Conservation (phyloP, 2,888 invertebrate species). For the Hirtodrosophila confusa region DNA sequence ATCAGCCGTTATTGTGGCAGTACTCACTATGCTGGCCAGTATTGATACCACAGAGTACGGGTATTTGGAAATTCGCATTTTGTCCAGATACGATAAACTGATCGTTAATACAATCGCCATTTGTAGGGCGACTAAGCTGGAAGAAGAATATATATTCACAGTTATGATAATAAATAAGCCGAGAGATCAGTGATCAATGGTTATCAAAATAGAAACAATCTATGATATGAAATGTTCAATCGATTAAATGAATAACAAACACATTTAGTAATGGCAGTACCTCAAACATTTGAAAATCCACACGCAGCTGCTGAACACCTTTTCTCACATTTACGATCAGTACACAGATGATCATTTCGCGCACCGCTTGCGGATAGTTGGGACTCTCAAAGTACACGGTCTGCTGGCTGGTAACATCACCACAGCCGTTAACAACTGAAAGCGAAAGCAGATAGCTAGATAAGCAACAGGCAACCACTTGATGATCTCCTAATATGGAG, state of each 20-base stretch:
- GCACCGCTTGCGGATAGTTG: slow-evolving; percentile 87
- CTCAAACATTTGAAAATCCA: slow-evolving; percentile 90
- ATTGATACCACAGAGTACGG: slow-evolving; percentile 90
- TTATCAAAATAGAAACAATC: too few relatives aligned
- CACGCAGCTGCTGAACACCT: slow-evolving; percentile 88
- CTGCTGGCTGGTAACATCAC: slow-evolving; percentile 86
- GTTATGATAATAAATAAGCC: too few relatives aligned
- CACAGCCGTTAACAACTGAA: slow-evolving; percentile 88
- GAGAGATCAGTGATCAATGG: neutral
- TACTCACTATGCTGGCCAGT: slow-evolving; percentile 89
- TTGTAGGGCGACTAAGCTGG: slow-evolving; percentile 88
- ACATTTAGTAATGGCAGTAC: slow-evolving; percentile 82
- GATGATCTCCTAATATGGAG: slow-evolving; percentile 8
- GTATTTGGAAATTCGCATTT: slow-evolving; percentile 88
- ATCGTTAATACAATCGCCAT: slow-evolving; percentile 89
- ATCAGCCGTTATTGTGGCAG: fast-evolving
- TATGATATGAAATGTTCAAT: too few relatives aligned
- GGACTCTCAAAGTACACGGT: slow-evolving; percentile 90
- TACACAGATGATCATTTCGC: slow-evolving; percentile 87
- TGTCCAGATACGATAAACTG: slow-evolving; percentile 89
- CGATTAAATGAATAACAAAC: too few relatives aligned
- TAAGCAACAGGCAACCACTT: slow-evolving; percentile 3
- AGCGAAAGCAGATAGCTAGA: slow-evolving; percentile 21
- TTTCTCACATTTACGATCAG: slow-evolving; percentile 86
- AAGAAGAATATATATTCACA: slow-evolving; percentile 37